Conservation (phyloP, 2,113 vertebrate genomes). For the Phasianus colchicus region DNA sequence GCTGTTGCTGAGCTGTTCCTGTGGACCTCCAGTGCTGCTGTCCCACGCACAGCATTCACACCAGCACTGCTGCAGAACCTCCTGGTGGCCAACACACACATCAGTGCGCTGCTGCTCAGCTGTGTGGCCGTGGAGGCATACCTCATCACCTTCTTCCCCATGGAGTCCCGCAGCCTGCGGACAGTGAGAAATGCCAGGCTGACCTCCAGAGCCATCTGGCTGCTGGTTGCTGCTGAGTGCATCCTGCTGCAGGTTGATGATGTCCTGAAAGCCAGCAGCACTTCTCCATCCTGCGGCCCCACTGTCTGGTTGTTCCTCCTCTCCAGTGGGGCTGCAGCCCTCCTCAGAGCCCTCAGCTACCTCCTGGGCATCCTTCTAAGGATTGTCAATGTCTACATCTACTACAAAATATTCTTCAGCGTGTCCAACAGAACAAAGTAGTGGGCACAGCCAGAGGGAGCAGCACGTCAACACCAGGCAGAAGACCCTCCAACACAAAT, state of each 20-base stretch:
- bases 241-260: constrained; percentile 42
- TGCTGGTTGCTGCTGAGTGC: constrained; percentile 64
- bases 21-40: not conserved
- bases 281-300: not conserved
- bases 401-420: constrained; percentile 77
- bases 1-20: not conserved
- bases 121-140: constrained; percentile 81
- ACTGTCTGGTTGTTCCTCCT: not conserved
- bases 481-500: rapidly evolving
- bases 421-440: constrained; percentile 43
- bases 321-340: not conserved
- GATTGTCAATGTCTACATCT: constrained; percentile 77
- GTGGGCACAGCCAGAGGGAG: rapidly evolving
- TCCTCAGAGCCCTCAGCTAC: constrained; percentile 60
- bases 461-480: rapidly evolving
- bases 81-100: constrained; percentile 72
- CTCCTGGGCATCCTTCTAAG: constrained; percentile 73
- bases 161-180: constrained; percentile 70
- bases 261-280: not conserved
- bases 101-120: constrained; percentile 80
- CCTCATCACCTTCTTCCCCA: constrained; percentile 77
- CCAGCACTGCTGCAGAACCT: constrained; percentile 59
- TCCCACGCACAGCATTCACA: not conserved
- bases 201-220: constrained; percentile 67
- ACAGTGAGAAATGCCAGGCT: constrained; percentile 71